phyloP scores from a whole-genome alignment of 2,113 vertebrate genomes.

The Corythornis cristatus region DNA sequence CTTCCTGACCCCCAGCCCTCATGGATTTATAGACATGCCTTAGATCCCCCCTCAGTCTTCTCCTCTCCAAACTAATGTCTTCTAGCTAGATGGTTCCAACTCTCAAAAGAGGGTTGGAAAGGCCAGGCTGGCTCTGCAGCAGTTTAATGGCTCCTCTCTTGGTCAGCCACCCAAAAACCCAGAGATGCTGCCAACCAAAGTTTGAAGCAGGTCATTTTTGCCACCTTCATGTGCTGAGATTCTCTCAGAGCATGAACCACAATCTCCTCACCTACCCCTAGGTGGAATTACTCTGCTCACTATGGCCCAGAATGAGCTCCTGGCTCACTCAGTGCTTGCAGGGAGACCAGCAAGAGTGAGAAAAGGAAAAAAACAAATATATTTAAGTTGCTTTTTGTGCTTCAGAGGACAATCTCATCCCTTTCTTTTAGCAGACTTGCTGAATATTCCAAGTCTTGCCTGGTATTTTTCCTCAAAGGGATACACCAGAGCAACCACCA shows the following conservation, averaged over 20 bases:
- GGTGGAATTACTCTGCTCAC: not conserved
- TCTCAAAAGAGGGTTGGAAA: not conserved
- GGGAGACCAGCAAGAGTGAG: not conserved
- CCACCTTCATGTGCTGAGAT: not conserved
- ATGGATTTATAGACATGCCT: too few species aligned
- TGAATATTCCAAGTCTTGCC: not conserved
- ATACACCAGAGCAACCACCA: not conserved
- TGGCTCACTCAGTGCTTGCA: not conserved
- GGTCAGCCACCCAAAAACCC: not conserved
- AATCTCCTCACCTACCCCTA: not conserved
- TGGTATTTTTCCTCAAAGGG: not conserved
- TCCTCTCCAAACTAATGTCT: not conserved
- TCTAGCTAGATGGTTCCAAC: not conserved
- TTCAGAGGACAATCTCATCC: not conserved
- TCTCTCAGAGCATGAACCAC: not conserved
- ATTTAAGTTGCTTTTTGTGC: not conserved
- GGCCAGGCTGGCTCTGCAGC: not conserved
- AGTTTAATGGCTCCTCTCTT: not conserved
- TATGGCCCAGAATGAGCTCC: not conserved
- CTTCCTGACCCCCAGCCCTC: too few species aligned
- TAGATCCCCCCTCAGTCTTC: too few species aligned
- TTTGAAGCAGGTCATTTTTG: not conserved
- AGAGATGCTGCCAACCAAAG: not conserved
- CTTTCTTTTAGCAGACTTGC: not conserved
- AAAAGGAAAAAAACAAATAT: not conserved